Conservation (phyloP, 2,888 invertebrate species). For the Tachina lurida region DNA sequence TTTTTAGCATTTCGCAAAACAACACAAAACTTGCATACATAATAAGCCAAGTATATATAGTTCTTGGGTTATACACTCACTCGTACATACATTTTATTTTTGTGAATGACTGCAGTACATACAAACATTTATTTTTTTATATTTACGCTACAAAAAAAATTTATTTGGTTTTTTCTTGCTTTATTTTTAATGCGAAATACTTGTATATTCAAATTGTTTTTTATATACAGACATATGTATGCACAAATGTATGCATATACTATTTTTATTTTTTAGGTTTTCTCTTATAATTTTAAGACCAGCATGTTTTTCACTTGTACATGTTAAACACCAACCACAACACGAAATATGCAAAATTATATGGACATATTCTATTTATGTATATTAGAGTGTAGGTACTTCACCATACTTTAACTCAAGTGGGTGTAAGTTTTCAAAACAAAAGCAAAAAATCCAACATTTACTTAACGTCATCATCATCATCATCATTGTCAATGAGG, state of each 20-base stretch:
- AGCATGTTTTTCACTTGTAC: not conserved
- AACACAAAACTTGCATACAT: constrained; percentile 56
- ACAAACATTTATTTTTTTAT: not conserved
- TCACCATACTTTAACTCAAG: constrained; percentile 33
- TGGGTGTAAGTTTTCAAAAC: constrained; percentile 45
- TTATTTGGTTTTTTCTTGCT: constrained; percentile 51
- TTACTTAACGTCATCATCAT: constrained; percentile 5
- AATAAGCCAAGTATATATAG: constrained; percentile 54
- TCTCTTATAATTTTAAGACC: constrained; percentile 20
- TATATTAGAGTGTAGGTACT: constrained; percentile 5
- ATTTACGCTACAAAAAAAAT: constrained; percentile 46
- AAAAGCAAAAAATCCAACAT: constrained; percentile 24
- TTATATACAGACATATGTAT: not conserved
- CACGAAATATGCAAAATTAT: constrained; percentile 42
- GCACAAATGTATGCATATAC: no score
- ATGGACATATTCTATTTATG: constrained; percentile 48
- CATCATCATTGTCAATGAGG: constrained; percentile 47
- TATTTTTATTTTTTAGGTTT: constrained; percentile 21
- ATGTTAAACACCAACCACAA: constrained; percentile 28
- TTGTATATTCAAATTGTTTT: constrained; percentile 52
- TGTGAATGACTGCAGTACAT: constrained; percentile 27
- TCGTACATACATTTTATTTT: constrained; percentile 8
- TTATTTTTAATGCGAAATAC: constrained; percentile 54
- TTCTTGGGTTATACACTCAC: constrained; percentile 1
- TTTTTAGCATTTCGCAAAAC: constrained; percentile 32